Evolutionary conservation across 2,888 invertebrate species (phyloP).

Genomic region (Hyposoter didymator): DNA sequence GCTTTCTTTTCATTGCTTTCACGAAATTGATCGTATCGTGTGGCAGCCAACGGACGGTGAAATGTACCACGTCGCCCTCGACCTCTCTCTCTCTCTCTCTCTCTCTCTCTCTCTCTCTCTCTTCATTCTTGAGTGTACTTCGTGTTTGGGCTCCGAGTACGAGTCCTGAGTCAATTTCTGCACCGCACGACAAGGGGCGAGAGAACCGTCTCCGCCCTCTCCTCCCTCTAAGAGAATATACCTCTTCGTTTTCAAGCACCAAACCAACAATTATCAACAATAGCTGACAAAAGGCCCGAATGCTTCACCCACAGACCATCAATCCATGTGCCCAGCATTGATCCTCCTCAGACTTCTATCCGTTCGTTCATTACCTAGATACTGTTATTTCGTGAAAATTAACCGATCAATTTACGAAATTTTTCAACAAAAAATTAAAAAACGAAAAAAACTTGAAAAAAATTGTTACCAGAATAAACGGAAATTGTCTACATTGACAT

Average conservation of each 20-base stretch:
- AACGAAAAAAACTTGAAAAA: no score
- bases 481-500: no score
- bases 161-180: constrained; percentile 34
- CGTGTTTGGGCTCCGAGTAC: constrained; percentile 36
- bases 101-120: constrained; percentile 16
- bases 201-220: neutral
- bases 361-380: neutral
- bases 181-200: neutral
- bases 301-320: neutral
- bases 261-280: constrained; percentile 22
- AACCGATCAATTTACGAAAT: no score
- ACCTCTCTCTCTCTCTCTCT: neutral
- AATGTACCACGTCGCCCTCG: constrained; percentile 35
- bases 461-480: no score
- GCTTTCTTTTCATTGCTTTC: constrained; percentile 83
- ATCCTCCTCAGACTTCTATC: neutral
- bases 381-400: neutral
- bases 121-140: constrained; percentile 46
- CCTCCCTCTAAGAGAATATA: neutral
- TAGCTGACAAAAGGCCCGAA: neutral
- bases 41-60: constrained; percentile 13
- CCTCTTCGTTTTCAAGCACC: constrained; percentile 17
- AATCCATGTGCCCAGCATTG: neutral
- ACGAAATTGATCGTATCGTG: constrained; percentile 59
- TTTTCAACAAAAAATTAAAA: no score